Percentiles rank a stretch among this genome's conserved stretches.
phyloP scores from a whole-genome alignment of 2,113 vertebrate genomes.

The Verasper variegatus region DNA sequence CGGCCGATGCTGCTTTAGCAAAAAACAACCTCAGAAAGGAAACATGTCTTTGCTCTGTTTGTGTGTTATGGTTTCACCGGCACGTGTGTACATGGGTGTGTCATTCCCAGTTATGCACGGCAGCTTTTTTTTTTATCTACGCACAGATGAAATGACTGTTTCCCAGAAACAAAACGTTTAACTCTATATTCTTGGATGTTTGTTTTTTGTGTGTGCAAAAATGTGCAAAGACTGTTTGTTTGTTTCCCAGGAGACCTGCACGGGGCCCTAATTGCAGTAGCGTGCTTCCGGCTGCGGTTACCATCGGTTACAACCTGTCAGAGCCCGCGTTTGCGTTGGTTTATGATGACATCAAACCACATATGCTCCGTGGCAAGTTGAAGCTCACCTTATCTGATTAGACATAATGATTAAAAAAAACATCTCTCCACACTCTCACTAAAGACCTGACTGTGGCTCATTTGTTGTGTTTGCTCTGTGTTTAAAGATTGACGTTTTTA shows the following conservation, averaged over 20 bases:
- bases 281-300: slow-evolving; percentile 10
- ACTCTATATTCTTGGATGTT: background rate
- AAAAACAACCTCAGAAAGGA: slow-evolving; percentile 1
- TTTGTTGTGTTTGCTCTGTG: slow-evolving; percentile 38
- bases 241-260: slow-evolving; percentile 30
- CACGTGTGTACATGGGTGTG: background rate
- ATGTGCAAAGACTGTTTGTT: slow-evolving; percentile 1
- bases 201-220: background rate
- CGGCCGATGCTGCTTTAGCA: slow-evolving; percentile 6
- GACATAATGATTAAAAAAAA: no score
- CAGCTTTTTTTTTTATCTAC: background rate
- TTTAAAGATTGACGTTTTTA: slow-evolving; percentile 42
- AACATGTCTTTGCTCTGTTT: background rate
- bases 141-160: slow-evolving; percentile 1
- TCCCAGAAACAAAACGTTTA: background rate
- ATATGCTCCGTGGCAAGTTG: slow-evolving; percentile 18
- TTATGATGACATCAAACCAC: slow-evolving; percentile 30
- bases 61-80: background rate
- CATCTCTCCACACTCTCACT: no score
- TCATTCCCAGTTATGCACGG: background rate
- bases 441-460: slow-evolving; percentile 31
- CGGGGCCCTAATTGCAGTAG: slow-evolving; percentile 47
- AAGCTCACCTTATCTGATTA: slow-evolving; percentile 32
- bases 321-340: slow-evolving; percentile 40
- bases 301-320: slow-evolving; percentile 47